phyloP scores from a whole-genome alignment of 2,888 invertebrate genomes.

The Beris morrisii region DNA sequence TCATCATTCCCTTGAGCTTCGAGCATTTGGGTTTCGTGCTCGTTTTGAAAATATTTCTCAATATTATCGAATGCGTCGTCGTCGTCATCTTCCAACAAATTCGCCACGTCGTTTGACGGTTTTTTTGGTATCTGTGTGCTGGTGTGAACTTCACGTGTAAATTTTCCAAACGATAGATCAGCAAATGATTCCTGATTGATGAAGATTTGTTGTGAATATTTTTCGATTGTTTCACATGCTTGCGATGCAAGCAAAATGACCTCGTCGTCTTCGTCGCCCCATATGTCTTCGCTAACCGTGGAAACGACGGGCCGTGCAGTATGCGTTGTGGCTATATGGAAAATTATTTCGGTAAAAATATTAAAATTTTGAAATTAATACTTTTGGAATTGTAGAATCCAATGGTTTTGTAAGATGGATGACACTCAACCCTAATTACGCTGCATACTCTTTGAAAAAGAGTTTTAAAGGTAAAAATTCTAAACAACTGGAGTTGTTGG shows the following conservation, averaged over 20 bases:
- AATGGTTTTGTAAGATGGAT: too few species aligned
- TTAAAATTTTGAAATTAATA: too few species aligned
- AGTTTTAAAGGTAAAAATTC: too few species aligned
- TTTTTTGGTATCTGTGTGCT: conserved; percentile 33
- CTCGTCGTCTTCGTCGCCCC: conserved; percentile 41
- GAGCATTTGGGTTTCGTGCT: conserved; percentile 13
- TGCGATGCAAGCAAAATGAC: conserved; percentile 39
- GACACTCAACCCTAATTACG: too few species aligned
- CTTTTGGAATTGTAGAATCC: too few species aligned
- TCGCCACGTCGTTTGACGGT: background rate
- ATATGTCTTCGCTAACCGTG: conserved; percentile 24
- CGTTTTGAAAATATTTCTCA: conserved; percentile 30
- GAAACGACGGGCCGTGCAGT: background rate
- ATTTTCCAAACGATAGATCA: conserved; percentile 31
- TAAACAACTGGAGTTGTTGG: too few species aligned
- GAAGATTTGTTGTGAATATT: conserved; percentile 29
- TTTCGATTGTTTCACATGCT: conserved; percentile 34
- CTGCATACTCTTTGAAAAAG: too few species aligned
- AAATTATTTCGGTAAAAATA: too few species aligned
- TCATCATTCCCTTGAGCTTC: background rate
- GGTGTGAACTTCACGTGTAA: conserved; percentile 17
- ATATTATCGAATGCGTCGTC: conserved; percentile 33
- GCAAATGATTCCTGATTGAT: conserved; percentile 1
- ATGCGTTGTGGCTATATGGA: background rate
- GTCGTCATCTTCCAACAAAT: conserved; percentile 14